Evolutionary conservation across 2,888 invertebrate species (phyloP).

Genomic region (Cephus nigrinus): DNA sequence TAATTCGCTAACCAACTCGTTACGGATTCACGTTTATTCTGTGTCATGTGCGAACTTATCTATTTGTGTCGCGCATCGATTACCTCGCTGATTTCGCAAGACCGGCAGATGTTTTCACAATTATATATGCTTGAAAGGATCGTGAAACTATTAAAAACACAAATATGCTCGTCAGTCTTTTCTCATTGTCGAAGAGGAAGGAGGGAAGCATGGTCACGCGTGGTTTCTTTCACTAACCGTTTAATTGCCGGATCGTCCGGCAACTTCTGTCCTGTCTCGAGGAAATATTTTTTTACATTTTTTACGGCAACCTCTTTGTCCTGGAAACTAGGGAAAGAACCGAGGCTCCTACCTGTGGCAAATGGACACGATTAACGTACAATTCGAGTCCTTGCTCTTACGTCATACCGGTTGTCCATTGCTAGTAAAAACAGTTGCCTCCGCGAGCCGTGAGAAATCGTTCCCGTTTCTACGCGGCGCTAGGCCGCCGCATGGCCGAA

Average conservation of each 20-base stretch:
- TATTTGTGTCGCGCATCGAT: not conserved
- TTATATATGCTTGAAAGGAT: not conserved
- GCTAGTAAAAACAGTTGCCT: not conserved
- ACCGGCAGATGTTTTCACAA: not conserved
- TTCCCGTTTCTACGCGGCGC: not conserved
- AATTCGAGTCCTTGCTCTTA: not conserved
- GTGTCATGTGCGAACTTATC: not conserved
- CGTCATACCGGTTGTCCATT: not conserved
- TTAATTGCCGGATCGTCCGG: slow-evolving; percentile 32
- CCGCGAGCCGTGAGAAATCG: not conserved
- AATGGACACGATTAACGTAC: not conserved
- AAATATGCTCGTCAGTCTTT: not conserved
- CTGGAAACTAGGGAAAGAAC: not conserved
- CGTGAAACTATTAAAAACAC: not conserved
- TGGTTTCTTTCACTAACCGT: slow-evolving; percentile 27
- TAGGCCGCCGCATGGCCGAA: not conserved
- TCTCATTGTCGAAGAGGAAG: not conserved
- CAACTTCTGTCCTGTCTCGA: slow-evolving; percentile 5
- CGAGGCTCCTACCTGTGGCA: not conserved
- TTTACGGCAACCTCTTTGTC: not conserved
- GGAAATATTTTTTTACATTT: not conserved
- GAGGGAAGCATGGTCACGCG: slow-evolving; percentile 19
- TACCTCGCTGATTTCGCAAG: not conserved
- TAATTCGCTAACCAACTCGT: not conserved
- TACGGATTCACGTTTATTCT: not conserved